Evolutionary conservation across 2,113 vertebrate genomes (phyloP), one percentile per base, ranked within the genome.

Genomic region (Haliaeetus leucogaster): DNA sequence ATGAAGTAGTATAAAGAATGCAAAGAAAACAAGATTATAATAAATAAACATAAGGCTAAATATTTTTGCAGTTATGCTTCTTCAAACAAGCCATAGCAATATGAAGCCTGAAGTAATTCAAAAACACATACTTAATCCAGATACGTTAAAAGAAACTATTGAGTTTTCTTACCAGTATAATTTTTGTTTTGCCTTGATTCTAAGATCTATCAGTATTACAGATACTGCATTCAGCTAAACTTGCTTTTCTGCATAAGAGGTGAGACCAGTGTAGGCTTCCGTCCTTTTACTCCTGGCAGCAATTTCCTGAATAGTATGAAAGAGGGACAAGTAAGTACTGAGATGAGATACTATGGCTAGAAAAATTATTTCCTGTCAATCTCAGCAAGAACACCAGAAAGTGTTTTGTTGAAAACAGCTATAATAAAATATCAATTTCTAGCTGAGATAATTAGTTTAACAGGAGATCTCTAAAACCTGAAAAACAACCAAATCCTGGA

Each of bases 1-100:
- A 80, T 62, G 62, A 88, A 93, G 40, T 27, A 61, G 30, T n/a
- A 92, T 53, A 94, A 87, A 89, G 40, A 70, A 26, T 30, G 67
- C 42, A 95, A 92, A 90, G 88, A 95, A 96, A 96, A 92, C 79
- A 95, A 88, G 70, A 83, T 90, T 87, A 85, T 72, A 92, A 89
- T 93, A 95, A 95, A 95, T 92, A 94, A 95, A 92, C 80, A 89
- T 80, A 88, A 93, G 71, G 45, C 36, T 93, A 83, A 92, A 88
- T 83, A 90, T 86, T 93, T 95, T 65, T 93, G 25, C 58, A 53
- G 67, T 61, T 1, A 4, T 70, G 59, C 22, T 86, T 86, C 53
- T 90, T 86, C 67, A 70, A 92, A 83, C 13, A 88, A 96, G 25
- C 22, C 3, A 4, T 18, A 93, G 34, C 6, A 70, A 26, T 80